Conservation (phyloP, 1,140 invertebrate species). For the Drosophila guanche region DNA sequence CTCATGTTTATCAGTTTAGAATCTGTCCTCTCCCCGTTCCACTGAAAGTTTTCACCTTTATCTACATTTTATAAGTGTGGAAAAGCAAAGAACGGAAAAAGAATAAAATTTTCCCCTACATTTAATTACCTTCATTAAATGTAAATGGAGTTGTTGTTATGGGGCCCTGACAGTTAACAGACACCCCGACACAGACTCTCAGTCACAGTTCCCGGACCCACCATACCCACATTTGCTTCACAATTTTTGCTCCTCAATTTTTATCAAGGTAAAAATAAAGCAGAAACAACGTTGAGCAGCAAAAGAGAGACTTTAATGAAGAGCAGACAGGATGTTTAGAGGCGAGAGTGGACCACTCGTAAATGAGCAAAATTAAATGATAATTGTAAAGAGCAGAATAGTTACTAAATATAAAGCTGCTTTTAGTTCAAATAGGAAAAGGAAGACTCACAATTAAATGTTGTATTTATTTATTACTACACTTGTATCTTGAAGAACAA, state of each 20-base stretch:
- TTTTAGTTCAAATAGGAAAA: too few relatives aligned
- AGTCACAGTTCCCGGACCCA: background rate
- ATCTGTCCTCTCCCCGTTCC: background rate
- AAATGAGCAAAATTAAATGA: too few relatives aligned
- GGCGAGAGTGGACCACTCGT: too few relatives aligned
- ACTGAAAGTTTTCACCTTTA: constrained; percentile 4
- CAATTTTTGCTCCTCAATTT: constrained; percentile 5
- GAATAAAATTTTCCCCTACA: constrained; percentile 54
- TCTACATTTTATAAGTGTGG: constrained; percentile 5
- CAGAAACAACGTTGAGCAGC: too few relatives aligned
- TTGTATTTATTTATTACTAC: too few relatives aligned
- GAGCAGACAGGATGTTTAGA: background rate
- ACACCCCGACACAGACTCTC: constrained; percentile 13
- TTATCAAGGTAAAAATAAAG: background rate
- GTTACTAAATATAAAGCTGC: too few relatives aligned
- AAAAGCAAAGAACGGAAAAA: background rate
- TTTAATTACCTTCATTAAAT: constrained; percentile 81
- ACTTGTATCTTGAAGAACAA: too few relatives aligned
- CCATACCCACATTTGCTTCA: constrained; percentile 24
- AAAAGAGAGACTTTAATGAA: too few relatives aligned
- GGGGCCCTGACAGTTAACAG: constrained; percentile 44
- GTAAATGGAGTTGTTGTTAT: constrained; percentile 74
- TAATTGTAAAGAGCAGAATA: too few relatives aligned
- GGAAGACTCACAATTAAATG: too few relatives aligned
- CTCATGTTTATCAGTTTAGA: too few relatives aligned